Evolutionary conservation across 2,113 vertebrate species (phyloP).

Genomic region (Camelus bactrianus): DNA sequence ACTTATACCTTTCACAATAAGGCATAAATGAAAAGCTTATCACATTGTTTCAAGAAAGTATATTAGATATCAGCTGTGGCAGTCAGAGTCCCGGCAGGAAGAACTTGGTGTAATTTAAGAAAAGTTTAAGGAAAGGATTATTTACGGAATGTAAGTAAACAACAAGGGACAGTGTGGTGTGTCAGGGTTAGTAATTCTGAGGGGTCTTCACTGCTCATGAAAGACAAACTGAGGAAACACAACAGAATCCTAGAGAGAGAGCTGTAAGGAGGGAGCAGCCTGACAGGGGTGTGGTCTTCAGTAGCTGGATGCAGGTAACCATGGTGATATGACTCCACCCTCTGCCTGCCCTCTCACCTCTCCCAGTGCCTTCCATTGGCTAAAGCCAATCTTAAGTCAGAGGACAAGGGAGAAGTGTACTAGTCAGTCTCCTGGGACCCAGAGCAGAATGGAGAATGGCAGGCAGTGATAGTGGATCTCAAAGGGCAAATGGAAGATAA

Average conservation of each 20-base stretch:
- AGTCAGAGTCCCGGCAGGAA: not conserved
- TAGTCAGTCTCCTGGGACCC: not conserved
- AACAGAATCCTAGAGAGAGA: not conserved
- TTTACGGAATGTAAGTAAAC: not conserved
- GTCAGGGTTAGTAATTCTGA: not conserved
- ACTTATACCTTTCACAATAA: no score
- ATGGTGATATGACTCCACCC: not conserved
- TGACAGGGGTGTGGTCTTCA: not conserved
- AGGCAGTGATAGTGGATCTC: not conserved
- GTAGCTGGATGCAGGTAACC: not conserved
- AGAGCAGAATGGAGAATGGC: not conserved
- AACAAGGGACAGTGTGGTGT: not conserved
- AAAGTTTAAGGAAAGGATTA: not conserved
- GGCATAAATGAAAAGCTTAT: not conserved
- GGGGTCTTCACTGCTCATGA: not conserved
- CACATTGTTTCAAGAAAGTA: not conserved
- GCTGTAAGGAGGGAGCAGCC: no score
- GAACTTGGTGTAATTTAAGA: not conserved
- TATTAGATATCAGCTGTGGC: not conserved
- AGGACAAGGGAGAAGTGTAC: not conserved
- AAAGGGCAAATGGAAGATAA: not conserved
- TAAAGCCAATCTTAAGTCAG: not conserved
- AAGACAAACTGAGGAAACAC: not conserved
- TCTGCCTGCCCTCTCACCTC: not conserved
- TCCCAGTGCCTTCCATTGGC: not conserved